Percentiles rank a stretch among this genome's conserved stretches.
These are phyloP conservation scores for Lasioglossum albipes DNA, from an alignment of 1,140 invertebrate genomes.

Conservation along the genomic window DNA sequence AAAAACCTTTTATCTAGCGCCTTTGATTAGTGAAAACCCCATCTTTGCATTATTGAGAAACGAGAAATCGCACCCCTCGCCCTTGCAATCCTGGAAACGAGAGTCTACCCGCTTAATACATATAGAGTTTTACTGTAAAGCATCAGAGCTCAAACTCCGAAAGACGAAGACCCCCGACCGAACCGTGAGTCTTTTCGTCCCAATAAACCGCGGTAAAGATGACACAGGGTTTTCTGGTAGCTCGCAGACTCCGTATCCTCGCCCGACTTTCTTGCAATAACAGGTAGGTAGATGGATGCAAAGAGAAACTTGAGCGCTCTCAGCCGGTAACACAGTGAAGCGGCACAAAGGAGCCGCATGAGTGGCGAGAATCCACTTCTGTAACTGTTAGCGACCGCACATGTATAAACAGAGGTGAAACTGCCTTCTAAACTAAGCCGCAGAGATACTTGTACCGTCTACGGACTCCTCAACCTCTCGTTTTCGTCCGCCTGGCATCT, in stretches of 20 bases:
- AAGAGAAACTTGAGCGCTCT: slow-evolving; percentile 9
- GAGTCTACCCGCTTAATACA: too few relatives aligned
- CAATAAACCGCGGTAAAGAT: too few relatives aligned
- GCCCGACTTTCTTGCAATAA: slow-evolving; percentile 1
- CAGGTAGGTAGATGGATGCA: background rate
- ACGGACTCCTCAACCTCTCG: slow-evolving; percentile 48
- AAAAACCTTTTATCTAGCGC: too few relatives aligned
- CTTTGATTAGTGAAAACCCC: too few relatives aligned
- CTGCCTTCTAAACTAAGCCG: slow-evolving; percentile 57
- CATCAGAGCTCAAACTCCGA: too few relatives aligned
- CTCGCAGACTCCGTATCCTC: background rate
- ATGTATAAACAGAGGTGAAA: slow-evolving; percentile 60
- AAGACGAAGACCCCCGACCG: too few relatives aligned
- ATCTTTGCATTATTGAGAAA: too few relatives aligned
- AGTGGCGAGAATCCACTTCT: slow-evolving; percentile 23
- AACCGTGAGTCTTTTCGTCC: too few relatives aligned
- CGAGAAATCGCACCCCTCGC: too few relatives aligned
- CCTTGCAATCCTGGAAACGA: too few relatives aligned
- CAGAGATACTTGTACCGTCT: slow-evolving; percentile 55
- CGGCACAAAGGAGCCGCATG: slow-evolving; percentile 28
- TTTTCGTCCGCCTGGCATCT: slow-evolving; percentile 44
- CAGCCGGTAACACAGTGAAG: slow-evolving; percentile 10
- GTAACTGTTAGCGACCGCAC: slow-evolving; percentile 52
- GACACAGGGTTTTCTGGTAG: too few relatives aligned
- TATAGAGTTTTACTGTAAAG: too few relatives aligned